Conservation (phyloP, 2,888 invertebrate species). For the Leptarthrus brevirostris region DNA sequence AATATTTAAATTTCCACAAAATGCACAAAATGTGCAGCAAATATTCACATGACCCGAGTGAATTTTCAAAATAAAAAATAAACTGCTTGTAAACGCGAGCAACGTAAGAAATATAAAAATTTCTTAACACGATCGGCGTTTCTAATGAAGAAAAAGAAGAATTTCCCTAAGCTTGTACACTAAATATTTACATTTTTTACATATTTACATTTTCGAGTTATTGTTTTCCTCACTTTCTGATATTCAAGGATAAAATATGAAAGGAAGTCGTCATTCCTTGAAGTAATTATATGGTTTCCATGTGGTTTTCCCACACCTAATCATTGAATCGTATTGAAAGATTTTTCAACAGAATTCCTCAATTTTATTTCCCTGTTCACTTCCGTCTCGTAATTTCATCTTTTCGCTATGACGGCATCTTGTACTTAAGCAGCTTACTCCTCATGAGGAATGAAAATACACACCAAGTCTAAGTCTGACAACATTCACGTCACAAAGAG, state of each 20-base stretch:
- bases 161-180: too few species aligned
- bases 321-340: slow-evolving; percentile 44
- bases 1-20: too few species aligned
- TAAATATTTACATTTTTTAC: too few species aligned
- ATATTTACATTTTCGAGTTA: too few species aligned
- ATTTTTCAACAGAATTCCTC: slow-evolving; percentile 40
- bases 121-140: too few species aligned
- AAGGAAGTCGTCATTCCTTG: background rate
- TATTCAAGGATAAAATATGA: background rate
- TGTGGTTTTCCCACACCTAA: slow-evolving; percentile 42
- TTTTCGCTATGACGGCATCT: slow-evolving; percentile 35
- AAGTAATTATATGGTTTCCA: slow-evolving; percentile 25
- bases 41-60: too few species aligned
- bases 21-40: too few species aligned
- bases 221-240: too few species aligned
- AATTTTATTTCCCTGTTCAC: slow-evolving; percentile 46
- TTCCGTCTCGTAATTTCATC: slow-evolving; percentile 47
- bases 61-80: too few species aligned
- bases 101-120: too few species aligned
- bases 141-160: too few species aligned
- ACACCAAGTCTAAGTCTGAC: slow-evolving; percentile 30
- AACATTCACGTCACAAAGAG: slow-evolving; percentile 32
- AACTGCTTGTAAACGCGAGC: too few species aligned
- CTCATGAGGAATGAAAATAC: slow-evolving; percentile 45
- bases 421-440: slow-evolving; percentile 45